Evolutionary conservation across 2,113 vertebrate genomes (phyloP).

Genomic region (Candoia aspera): DNA sequence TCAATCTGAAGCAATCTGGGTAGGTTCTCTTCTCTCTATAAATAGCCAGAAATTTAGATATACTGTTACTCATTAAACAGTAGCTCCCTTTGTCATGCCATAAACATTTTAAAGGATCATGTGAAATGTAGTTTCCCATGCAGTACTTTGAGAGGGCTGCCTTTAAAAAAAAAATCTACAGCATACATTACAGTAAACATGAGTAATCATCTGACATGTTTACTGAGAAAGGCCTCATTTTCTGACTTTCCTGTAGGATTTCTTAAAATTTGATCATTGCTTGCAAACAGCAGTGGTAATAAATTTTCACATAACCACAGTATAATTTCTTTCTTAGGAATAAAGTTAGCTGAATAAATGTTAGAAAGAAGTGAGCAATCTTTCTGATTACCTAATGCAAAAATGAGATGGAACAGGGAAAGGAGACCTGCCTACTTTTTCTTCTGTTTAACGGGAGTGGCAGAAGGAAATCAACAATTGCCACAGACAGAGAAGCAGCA

Average conservation of each 20-base stretch:
- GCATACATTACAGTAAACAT: neutral
- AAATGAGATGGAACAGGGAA: neutral
- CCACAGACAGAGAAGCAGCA: neutral
- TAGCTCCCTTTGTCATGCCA: neutral
- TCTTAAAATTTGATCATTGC: neutral
- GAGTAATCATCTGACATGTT: neutral
- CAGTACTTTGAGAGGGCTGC: neutral
- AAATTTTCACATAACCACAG: neutral
- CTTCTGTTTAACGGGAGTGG: neutral
- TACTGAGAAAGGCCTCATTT: neutral
- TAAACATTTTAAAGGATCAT: neutral
- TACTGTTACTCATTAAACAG: neutral
- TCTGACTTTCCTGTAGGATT: neutral
- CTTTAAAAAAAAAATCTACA: neutral
- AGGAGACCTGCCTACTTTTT: neutral
- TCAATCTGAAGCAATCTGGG: slow-evolving; percentile 11
- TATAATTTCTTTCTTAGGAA: neutral
- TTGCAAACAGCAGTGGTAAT: neutral
- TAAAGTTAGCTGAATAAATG: neutral
- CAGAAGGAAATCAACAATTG: neutral
- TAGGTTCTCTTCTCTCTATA: slow-evolving; percentile 14
- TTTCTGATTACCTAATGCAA: neutral
- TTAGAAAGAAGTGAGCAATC: neutral
- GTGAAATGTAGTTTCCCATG: neutral
- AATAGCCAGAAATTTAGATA: neutral